phyloP scores from a whole-genome alignment of 35 echinoderm and acorn worm species.

The Apostichopus japonicus region DNA sequence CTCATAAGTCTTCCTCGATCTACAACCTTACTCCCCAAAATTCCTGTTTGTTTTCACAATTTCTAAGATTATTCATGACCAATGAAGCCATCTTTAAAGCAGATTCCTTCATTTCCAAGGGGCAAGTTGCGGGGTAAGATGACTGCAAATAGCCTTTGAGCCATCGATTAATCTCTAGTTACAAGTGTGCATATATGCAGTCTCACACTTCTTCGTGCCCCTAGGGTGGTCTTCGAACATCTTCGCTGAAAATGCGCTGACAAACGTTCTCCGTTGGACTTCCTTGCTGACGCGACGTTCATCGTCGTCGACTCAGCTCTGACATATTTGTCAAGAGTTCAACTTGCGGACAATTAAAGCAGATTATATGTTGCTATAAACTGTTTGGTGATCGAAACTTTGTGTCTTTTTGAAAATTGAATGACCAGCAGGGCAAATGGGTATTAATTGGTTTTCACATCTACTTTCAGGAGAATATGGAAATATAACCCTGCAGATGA shows the following conservation, averaged over 20 bases:
- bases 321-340: too few relatives aligned
- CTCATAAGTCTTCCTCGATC: too few relatives aligned
- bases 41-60: too few relatives aligned
- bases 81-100: too few relatives aligned
- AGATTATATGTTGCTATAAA: too few relatives aligned
- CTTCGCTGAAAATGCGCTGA: not conserved
- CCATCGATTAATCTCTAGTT: not conserved
- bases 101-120: too few relatives aligned
- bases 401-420: not conserved
- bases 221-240: not conserved
- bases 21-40: too few relatives aligned
- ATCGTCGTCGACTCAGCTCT: too few relatives aligned
- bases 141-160: not conserved
- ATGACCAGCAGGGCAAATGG: not conserved
- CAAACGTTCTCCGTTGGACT: not conserved
- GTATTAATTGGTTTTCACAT: not conserved
- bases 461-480: not conserved
- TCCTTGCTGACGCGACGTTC: too few relatives aligned
- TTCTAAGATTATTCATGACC: too few relatives aligned
- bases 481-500: not conserved
- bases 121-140: not conserved
- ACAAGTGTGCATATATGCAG: not conserved
- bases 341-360: too few relatives aligned
- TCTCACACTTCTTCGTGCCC: conserved; percentile 21
- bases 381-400: too few relatives aligned